Evolutionary conservation across 1,140 invertebrate species (phyloP).

Genomic region (Camponotus vicinus): DNA sequence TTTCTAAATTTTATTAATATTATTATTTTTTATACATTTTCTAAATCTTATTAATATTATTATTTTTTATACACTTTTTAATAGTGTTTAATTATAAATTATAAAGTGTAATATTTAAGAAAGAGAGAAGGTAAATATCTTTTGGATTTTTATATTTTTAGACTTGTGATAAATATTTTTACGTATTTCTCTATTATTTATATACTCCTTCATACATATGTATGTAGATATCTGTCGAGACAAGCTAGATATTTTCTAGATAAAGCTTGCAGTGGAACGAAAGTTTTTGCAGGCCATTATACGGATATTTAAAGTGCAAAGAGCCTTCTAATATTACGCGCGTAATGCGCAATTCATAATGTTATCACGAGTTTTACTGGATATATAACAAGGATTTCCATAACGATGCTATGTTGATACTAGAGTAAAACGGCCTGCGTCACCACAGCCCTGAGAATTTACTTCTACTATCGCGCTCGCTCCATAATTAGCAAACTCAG

Average conservation of each 20-base stretch:
- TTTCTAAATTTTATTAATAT: background rate
- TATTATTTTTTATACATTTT: too few relatives aligned
- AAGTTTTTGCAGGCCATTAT: constrained; percentile 50
- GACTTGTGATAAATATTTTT: background rate
- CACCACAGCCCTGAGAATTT: constrained; percentile 69
- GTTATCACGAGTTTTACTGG: constrained; percentile 72
- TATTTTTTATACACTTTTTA: background rate
- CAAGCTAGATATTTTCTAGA: constrained; percentile 19
- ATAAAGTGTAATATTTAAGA: background rate
- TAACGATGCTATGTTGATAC: constrained; percentile 68
- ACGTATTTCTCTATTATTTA: background rate
- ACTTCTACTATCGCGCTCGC: constrained; percentile 71
- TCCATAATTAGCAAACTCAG: constrained; percentile 75
- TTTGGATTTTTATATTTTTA: background rate
- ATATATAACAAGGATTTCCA: constrained; percentile 72
- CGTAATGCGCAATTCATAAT: constrained; percentile 58
- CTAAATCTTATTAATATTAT: too few relatives aligned
- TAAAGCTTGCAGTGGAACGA: constrained; percentile 20
- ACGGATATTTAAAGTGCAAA: constrained; percentile 54
- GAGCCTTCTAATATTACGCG: constrained; percentile 58
- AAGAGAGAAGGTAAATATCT: background rate
- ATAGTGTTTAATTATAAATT: background rate
- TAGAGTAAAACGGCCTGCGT: constrained; percentile 69
- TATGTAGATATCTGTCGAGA: background rate
- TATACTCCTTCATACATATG: background rate